Conservation (phyloP, 2,797 vertebrate genomes). For the Mormyrops boulengeri region DNA sequence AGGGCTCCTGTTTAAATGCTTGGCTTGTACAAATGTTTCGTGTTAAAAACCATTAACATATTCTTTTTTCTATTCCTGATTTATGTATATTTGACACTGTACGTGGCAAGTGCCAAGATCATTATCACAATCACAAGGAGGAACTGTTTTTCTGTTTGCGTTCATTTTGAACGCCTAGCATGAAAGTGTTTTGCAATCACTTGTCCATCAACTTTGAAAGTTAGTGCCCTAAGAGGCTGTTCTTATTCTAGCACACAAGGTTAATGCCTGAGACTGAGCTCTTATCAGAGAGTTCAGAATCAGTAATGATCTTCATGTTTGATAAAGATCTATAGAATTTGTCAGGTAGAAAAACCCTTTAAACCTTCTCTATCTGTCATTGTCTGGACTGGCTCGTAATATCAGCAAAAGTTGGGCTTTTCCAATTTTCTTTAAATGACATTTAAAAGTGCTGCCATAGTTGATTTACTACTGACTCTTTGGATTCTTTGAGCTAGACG, state of each 20-base stretch:
- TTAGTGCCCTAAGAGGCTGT: neutral
- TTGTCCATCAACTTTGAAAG: slow-evolving; percentile 5
- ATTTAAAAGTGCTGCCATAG: slow-evolving; percentile 2
- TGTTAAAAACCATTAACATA: neutral
- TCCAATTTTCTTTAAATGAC: slow-evolving; percentile 19
- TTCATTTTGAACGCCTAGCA: neutral
- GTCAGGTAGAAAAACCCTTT: slow-evolving; percentile 7
- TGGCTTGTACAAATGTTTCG: neutral
- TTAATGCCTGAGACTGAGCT: neutral
- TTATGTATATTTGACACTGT: neutral
- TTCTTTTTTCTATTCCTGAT: neutral
- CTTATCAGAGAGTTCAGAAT: slow-evolving; percentile 20
- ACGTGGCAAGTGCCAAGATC: neutral
- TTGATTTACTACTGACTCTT: slow-evolving; percentile 5
- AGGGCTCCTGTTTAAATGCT: neutral
- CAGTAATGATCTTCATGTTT: slow-evolving; percentile 18
- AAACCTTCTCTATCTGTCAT: slow-evolving; percentile 18
- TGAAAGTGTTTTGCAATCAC: neutral
- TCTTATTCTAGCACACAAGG: slow-evolving; percentile 3
- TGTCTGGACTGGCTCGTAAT: slow-evolving; percentile 9
- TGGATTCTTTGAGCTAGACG: neutral
- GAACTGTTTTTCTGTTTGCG: neutral
- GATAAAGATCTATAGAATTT: slow-evolving; percentile 17
- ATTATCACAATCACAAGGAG: neutral
- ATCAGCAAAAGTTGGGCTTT: neutral